Evolutionary conservation across 2,797 vertebrate species (phyloP), one percentile per base, ranked within the genome.

Genomic region (Bufotes viridis): DNA sequence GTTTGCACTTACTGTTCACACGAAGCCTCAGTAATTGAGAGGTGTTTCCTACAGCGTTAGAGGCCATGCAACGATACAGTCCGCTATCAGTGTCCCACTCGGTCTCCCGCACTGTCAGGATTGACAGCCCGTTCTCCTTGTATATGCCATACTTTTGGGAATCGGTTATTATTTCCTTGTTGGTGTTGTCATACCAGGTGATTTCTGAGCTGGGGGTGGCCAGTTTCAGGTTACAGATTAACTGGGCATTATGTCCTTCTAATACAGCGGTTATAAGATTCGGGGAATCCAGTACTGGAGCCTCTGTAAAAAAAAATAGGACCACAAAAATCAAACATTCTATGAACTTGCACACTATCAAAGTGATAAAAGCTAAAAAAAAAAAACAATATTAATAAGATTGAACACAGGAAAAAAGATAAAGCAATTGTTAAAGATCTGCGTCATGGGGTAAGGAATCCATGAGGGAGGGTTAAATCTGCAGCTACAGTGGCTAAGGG

Each of bases 21-120:
- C 93, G 91, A 87, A 98, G 92, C 55, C 90, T 94, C 91, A 98
- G 91, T 1, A 94, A 93, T 87, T 93, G 92, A 87, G 96, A 96
- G 51, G 95, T 92, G 20, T 93, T 96, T 91, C 98, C 97, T 79
- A 98, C 93, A 0, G 96, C 96, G 0, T 97, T 98, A 89, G 87
- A 92, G 0, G 96, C 96, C 13, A 94, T 70, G 55, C 97, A 98
- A 90, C 94, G 96, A 94, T 97, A 98, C 79, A 92, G 91, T n/a
- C 97, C 98, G 0, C 95, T 91, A 90, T 97, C 97, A n/a, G 49
- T 91, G 1, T 82, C 90, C 90, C 96, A 96, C 70, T 97, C 95
- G 0, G 95, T 93, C 9, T 96, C 95, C 1, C 83, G 93, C 61
- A 98, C 91, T 0, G 96, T 96, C 91, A 98, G 95, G 90, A 93